phyloP scores from a whole-genome alignment of 2,797 vertebrate species.

The Tauraco hartlaubi region DNA sequence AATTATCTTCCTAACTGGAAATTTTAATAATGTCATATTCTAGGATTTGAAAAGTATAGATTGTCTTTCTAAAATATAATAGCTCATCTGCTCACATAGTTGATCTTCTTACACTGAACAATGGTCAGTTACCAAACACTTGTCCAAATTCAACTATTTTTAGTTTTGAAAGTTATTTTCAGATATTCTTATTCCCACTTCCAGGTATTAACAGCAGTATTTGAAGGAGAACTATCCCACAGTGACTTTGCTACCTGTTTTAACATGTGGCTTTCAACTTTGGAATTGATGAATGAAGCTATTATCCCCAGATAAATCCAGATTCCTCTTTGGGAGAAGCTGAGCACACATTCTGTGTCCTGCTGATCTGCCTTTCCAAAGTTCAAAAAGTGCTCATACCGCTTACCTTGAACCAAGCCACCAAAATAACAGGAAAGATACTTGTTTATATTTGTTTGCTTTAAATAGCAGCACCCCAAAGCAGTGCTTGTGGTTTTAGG shows the following conservation, averaged over 20 bases:
- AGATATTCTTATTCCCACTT: not conserved
- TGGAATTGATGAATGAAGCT: not conserved
- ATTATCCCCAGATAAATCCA: not conserved
- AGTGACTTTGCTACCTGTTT: not conserved
- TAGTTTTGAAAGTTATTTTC: not conserved
- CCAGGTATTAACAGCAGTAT: not conserved
- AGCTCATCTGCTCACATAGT: not conserved
- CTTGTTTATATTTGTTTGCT: not conserved
- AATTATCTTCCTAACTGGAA: not conserved
- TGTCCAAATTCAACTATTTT: not conserved
- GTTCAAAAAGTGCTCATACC: not conserved
- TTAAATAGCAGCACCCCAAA: not conserved
- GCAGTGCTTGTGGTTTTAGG: not conserved
- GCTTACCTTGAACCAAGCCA: not conserved
- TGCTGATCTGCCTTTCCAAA: not conserved
- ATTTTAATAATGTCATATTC: not conserved
- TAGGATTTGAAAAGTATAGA: not conserved
- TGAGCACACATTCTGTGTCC: not conserved
- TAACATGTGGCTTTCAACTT: not conserved
- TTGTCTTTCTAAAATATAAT: not conserved
- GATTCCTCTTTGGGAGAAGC: not conserved
- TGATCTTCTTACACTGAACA: not conserved
- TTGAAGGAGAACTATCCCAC: not conserved
- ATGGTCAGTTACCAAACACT: not conserved
- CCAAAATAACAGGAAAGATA: not conserved